phyloP scores from a whole-genome alignment of 2,113 vertebrate genomes.

The Mixornis gularis region DNA sequence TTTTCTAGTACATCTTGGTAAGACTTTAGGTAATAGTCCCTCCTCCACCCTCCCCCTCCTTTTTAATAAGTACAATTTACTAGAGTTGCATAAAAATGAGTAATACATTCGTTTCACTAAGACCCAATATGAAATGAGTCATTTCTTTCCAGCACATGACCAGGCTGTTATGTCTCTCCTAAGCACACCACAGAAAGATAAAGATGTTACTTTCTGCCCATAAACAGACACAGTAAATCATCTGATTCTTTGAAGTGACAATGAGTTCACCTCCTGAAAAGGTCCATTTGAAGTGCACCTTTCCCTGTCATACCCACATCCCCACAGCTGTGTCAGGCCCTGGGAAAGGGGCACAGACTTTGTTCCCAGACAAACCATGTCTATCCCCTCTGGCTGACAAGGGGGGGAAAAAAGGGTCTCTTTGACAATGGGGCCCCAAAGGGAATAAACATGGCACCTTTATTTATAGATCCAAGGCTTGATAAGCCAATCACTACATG shows the following conservation, averaged over 20 bases:
- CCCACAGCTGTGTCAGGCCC: background rate
- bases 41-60: background rate
- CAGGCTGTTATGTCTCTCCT: slow-evolving; percentile 14
- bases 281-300: background rate
- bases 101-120: slow-evolving; percentile 27
- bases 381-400: background rate
- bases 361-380: background rate
- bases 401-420: background rate
- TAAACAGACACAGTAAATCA: background rate
- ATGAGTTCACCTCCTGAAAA: background rate
- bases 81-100: slow-evolving; percentile 54
- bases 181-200: background rate
- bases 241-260: slow-evolving; percentile 10
- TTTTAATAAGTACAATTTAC: slow-evolving; percentile 40
- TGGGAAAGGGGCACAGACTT: slow-evolving; percentile 14
- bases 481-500: background rate
- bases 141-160: slow-evolving; percentile 53
- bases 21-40: background rate
- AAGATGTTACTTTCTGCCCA: background rate
- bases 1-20: slow-evolving; percentile 36
- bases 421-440: background rate
- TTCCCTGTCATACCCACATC: slow-evolving; percentile 18
- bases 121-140: slow-evolving; percentile 14
- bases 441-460: slow-evolving; percentile 19
- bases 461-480: slow-evolving; percentile 32